phyloP scores from a whole-genome alignment of 1,140 invertebrate species.

The Formica selysi region DNA sequence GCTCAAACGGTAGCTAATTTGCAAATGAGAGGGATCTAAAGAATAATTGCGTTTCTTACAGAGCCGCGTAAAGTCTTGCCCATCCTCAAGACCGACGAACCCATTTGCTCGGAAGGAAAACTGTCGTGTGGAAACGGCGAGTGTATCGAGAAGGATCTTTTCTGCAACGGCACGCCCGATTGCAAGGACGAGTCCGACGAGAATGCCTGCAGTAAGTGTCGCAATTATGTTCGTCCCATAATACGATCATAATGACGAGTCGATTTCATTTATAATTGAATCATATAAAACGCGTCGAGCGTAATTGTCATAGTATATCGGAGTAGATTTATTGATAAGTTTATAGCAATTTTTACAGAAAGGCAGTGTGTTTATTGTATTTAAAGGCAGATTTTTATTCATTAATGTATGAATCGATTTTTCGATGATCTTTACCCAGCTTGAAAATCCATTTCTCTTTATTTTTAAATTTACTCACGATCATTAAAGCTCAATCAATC shows the following conservation, averaged over 20 bases:
- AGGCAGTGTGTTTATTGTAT: no score
- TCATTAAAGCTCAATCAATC: no score
- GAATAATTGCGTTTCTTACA: conserved; percentile 84
- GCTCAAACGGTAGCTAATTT: conserved; percentile 12
- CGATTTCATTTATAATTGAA: background rate
- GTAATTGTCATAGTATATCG: background rate
- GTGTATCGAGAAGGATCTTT: conserved; percentile 95
- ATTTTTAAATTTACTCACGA: no score
- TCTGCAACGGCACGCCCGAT: conserved; percentile 96
- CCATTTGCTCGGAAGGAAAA: conserved; percentile 95
- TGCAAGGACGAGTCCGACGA: conserved; percentile 98
- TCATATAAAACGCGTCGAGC: background rate
- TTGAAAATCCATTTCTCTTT: no score
- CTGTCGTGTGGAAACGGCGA: conserved; percentile 95
- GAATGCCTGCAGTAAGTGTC: conserved; percentile 96
- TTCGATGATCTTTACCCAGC: no score
- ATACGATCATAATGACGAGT: background rate
- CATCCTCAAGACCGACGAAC: conserved; percentile 96
- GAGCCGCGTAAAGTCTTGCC: conserved; percentile 95
- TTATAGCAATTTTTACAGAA: no score
- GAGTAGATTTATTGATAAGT: no score
- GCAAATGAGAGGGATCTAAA: conserved; percentile 38
- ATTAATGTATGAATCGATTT: no score
- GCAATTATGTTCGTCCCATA: conserved; percentile 14
- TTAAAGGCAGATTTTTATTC: no score